phyloP scores from a whole-genome alignment of 2,888 invertebrate species.

The Nipponacmea schrenckii region DNA sequence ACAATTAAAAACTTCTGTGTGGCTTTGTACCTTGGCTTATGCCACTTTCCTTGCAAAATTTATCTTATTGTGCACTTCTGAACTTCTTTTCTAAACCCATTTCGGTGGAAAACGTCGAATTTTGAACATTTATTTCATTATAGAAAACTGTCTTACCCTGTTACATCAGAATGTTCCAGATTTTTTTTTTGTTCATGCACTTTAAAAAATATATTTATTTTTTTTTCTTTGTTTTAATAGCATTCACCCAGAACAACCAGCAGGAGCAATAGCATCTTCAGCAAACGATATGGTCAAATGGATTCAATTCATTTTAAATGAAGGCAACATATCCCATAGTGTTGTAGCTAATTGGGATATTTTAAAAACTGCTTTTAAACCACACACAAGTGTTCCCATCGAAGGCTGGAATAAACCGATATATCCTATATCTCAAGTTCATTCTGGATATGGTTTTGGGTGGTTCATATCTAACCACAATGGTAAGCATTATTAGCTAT shows the following conservation, averaged over 20 bases:
- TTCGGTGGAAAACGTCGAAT: too few relatives aligned
- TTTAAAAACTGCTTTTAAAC: constrained; percentile 27
- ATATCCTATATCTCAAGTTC: constrained; percentile 13
- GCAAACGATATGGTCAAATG: constrained; percentile 57
- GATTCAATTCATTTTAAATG: constrained; percentile 43
- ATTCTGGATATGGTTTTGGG: constrained; percentile 18
- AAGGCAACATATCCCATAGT: constrained; percentile 35
- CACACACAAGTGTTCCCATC: constrained; percentile 18
- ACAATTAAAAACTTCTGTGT: too few relatives aligned
- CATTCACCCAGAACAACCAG: constrained; percentile 16
- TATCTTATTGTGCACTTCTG: too few relatives aligned
- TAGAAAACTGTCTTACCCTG: too few relatives aligned
- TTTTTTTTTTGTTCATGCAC: too few relatives aligned
- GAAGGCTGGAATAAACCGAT: constrained; percentile 16
- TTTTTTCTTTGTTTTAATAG: too few relatives aligned
- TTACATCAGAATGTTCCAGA: too few relatives aligned
- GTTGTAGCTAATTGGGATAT: constrained; percentile 23
- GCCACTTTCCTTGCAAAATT: too few relatives aligned
- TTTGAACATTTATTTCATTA: too few relatives aligned
- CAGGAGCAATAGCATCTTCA: constrained; percentile 24
- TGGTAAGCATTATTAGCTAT: constrained; percentile 10
- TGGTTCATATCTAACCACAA: constrained; percentile 15
- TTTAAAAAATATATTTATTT: too few relatives aligned
- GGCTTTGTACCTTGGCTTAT: too few relatives aligned
- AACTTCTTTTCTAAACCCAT: too few relatives aligned